Evolutionary conservation across 2,797 vertebrate species (phyloP), one percentile per base, ranked within the genome.

Genomic region (Argentina silus): DNA sequence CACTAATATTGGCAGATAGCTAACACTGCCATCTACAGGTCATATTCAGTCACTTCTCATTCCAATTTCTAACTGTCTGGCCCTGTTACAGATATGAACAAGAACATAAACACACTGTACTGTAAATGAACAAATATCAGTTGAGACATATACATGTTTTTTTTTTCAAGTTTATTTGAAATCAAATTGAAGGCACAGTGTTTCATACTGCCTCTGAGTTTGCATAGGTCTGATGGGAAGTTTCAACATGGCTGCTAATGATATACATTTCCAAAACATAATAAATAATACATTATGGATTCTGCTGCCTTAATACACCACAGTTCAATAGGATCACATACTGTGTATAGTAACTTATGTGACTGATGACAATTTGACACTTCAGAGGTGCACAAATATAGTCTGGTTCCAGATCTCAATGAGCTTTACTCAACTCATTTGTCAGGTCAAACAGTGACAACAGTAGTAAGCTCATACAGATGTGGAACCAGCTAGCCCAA

Each of bases 191-290:
- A 94, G 94, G 95, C 92, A 94, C 93, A 84, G 87, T 75, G 79
- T 91, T 84, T 89, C 84, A 87, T 85, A 88, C 89, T 84, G 83
- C 92, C 94, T 45, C 63, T 92, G 93, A 91, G 92, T 93, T 96
- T 96, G 95, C 96, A 97, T 95, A 96, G 94, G 88, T 94, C 62
- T 78, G 72, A 78, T 77, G 5, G 67, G 72, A 83, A 77, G 55
- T 72, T 83, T 75, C 78, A 83, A 82, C 59, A 83, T 27, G 2
- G 19, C 47, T 63, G 23, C 44, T 56, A 12, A 63, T 19, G 44
- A 15, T 55, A 70, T 76, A 67, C n/a, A 51, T 67, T 80, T 76
- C 63, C 70, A 77, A 43, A 70, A 27, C 48, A 55, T 11, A 63
- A 12, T 56, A 57, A 57, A 65, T 55, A 15, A 64, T 53, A n/a